Base-by-base conservation (phyloP, 2,888 invertebrate genomes). In the Pseudanteris insignis region DNA sequence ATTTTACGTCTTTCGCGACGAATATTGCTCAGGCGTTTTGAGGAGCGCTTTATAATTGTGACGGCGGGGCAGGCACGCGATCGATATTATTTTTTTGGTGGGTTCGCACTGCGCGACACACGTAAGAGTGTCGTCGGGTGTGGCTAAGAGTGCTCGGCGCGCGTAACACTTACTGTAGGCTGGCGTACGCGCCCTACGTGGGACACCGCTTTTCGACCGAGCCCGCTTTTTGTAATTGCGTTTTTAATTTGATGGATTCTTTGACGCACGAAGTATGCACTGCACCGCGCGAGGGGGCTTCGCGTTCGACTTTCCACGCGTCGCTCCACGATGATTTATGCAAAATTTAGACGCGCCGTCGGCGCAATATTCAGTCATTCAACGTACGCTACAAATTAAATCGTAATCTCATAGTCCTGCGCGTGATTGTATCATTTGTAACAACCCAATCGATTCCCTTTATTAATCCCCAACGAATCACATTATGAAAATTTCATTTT, bases 191-290 rank as follows among this genome's bases (percentile, higher is more conserved):
- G 26, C 43, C 34, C 55, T 21, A 26, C 46, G 9, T 14, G 14
- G 44, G 38, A 1, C 18, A 33, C 33, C 40, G 40, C 70, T 74
- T 73, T 74, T 74, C 68, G 76, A 76, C 76, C 76, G 74, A 76
- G 74, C 70, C 70, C 70, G 71, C 73, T 72, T 74, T 76, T 77
- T 76, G 74, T 76, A 76, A 79, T 77, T 78, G 76, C 76, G 72
- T 77, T 79, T 79, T 79, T 79, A 77, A 77, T 78, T 77, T 76
- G 77, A 75, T 73, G 75, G 72, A 74, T 73, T 71, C 73, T 75
- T 76, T 76, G 74, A 77, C 70, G 74, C 70, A 68, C 58, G n/a
- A 14, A 14, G n/a, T 4, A 14, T 9, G 25, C 4, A 32, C 32
- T 11, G 18, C 25, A 28, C 32, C 12, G 64, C 51, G 53, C 67